Base-by-base conservation (phyloP, 2,113 vertebrate genomes). In the Falco punctatus region DNA sequence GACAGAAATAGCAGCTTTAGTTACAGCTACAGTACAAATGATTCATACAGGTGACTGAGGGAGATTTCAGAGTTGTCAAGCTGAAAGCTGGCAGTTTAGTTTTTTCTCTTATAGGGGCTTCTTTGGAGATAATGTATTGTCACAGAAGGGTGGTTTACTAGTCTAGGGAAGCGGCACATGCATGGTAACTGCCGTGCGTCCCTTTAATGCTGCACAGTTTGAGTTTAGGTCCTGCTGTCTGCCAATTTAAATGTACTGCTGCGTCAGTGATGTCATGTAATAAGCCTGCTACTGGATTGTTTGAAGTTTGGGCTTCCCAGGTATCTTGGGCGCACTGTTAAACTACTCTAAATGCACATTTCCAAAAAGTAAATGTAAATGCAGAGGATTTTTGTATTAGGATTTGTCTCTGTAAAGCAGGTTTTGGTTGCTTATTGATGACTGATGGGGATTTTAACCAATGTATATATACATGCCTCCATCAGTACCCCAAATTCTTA, bases 1-100 rank as follows among this genome's bases (percentile, higher is more conserved):
- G 86, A 90, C 89, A 78, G 78, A 92, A 97, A 97, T 96, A 97
- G 94, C 74, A 90, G 5, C 81, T 92, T 88, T 12, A 40, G 33
- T 77, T 96, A 42, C 5, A 87, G 67, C 77, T 30, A 4, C 2
- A 11, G 94, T 40, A 77, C 81, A 67, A 71, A 61, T 93, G 81
- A 95, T 95, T 97, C 84, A 87, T 9, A 3, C 64, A 94, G 95
- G 94, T 91, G 78, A 23, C 89, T 15, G 32, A 70, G 87, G 69
- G 66, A 55, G 81, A 67, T 59, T 65, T 5, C 38, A 30, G 84
- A 66, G 66, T 35, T 61, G 42, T 38, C 49, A 22, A 32, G 62
- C 54, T 89, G 27, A 54, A 81, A 77, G 42, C 21, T 78, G 52
- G 52, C 27, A 17, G 10, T 35, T 61, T 4, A 3, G 44, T 22